Base-by-base conservation (phyloP, 64 coral and sea anemone genomes). In the Pocillopora damicornis region DNA sequence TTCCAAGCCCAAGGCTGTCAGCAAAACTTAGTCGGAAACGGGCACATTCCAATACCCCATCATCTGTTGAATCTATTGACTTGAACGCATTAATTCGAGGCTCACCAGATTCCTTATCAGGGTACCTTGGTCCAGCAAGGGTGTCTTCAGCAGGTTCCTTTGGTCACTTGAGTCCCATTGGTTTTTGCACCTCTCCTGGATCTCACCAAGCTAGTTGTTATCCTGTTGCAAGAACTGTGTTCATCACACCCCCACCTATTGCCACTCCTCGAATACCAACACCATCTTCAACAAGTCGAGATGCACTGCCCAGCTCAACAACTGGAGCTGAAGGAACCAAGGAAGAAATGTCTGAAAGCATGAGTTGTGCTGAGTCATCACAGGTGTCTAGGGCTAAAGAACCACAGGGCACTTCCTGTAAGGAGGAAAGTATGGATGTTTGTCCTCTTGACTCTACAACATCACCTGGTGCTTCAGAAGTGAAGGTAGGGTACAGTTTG, bases 11-110 rank as follows among this genome's bases (percentile, higher is more conserved):
- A 74, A 90, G 93, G n/a, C 83, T 62, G 15, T 92, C 96, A 61
- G 91, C 93, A 86, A 88, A 74, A 8, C 75, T 99, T 8, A 92
- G 61, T 87, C 87, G 97, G 5, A 99, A 99, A 67, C 86, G 97
- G 20, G 83, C 97, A 68, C 69, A 89, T 6, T 98, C 96, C 0
- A 90, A 90, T 89, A 94, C 97, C 5, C 93, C 97, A 60, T 92
- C 90, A 76, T 99, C 97, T 75, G 90, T 99, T 61, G 97, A 99
- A 77, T 94, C 97, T 22, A 91, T 99, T 75, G 97, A 99, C 77
- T 85, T 99, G 26, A 99, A 92, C 76, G 87, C 89, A 37, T 75
- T 99, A 57, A 99, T 99, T 60, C 73, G 97, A 35, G 90, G 91
- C 67, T 99, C 97, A 63, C 97, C 97, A 56, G 97, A 99, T 80